phyloP scores from a whole-genome alignment of 2,113 vertebrate genomes.

The Aphyosemion australe region DNA sequence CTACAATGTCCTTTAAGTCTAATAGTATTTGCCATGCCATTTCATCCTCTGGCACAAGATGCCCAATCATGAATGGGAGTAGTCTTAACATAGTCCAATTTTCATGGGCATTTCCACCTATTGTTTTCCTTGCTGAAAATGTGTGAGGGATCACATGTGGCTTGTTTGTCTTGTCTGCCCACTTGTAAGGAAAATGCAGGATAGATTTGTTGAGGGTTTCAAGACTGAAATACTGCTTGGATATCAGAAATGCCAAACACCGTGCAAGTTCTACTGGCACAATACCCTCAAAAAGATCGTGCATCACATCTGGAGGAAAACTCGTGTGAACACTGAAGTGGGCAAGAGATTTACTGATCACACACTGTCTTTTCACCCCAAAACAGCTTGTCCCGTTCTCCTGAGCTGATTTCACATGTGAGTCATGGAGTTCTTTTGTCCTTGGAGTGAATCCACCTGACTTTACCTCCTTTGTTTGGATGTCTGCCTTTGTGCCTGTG shows the following conservation, averaged over 20 bases:
- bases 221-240: conserved; percentile 19
- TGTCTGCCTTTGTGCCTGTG: conserved; percentile 19
- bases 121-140: conserved; percentile 20
- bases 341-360: background rate
- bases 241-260: conserved; percentile 11
- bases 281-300: conserved; percentile 28
- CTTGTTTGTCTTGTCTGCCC: conserved; percentile 21
- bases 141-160: conserved; percentile 13
- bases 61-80: conserved; percentile 28
- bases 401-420: conserved; percentile 8
- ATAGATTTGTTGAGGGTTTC: conserved; percentile 18
- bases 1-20: conserved; percentile 28
- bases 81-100: conserved; percentile 23
- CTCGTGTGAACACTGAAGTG: conserved; percentile 16
- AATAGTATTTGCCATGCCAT: conserved; percentile 31
- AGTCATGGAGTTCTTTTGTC: conserved; percentile 5
- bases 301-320: conserved; percentile 30
- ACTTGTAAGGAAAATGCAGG: conserved; percentile 10
- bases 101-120: conserved; percentile 18
- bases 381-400: background rate
- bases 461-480: conserved; percentile 1
- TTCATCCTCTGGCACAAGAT: conserved; percentile 19
- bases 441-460: conserved; percentile 5
- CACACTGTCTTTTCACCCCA: conserved; percentile 22
- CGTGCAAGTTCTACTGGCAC: conserved; percentile 15